phyloP scores from a whole-genome alignment of 2,797 vertebrate genomes.

The Antrozous pallidus region DNA sequence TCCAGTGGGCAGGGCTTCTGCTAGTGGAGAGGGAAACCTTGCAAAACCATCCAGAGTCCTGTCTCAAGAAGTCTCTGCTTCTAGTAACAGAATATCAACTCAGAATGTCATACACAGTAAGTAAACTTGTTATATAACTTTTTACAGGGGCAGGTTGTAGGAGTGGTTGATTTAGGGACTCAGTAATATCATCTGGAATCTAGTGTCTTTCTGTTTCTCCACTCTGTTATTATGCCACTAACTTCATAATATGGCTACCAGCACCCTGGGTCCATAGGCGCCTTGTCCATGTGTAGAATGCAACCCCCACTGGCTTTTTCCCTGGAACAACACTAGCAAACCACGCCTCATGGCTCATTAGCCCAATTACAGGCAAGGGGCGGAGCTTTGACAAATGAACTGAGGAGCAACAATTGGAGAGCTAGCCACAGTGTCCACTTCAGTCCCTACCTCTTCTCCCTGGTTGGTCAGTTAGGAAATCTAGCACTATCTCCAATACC shows the following conservation, averaged over 20 bases:
- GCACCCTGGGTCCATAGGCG: neutral
- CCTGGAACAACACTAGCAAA: neutral
- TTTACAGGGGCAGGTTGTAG: neutral
- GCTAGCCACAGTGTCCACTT: neutral
- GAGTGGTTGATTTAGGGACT: neutral
- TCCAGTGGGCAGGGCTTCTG: neutral
- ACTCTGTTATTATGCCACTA: neutral
- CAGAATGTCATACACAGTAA: neutral
- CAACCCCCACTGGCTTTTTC: neutral
- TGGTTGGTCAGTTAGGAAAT: neutral
- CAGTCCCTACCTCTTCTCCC: neutral
- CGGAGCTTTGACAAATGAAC: neutral
- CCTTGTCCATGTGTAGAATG: neutral
- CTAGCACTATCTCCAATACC: neutral
- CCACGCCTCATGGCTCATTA: neutral
- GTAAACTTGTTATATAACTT: neutral
- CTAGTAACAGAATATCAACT: neutral
- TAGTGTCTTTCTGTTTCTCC: neutral
- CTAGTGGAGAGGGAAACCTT: neutral
- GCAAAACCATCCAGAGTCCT: neutral
- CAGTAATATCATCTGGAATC: neutral
- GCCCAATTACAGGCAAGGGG: neutral
- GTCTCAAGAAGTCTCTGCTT: neutral
- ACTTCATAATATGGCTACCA: neutral
- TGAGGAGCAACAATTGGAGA: neutral